A percentile compares a stretch with the other conserved stretches of the same genome.
phyloP scores from a whole-genome alignment of 2,888 invertebrate genomes.

The Caenorhabditis sulstoni region DNA sequence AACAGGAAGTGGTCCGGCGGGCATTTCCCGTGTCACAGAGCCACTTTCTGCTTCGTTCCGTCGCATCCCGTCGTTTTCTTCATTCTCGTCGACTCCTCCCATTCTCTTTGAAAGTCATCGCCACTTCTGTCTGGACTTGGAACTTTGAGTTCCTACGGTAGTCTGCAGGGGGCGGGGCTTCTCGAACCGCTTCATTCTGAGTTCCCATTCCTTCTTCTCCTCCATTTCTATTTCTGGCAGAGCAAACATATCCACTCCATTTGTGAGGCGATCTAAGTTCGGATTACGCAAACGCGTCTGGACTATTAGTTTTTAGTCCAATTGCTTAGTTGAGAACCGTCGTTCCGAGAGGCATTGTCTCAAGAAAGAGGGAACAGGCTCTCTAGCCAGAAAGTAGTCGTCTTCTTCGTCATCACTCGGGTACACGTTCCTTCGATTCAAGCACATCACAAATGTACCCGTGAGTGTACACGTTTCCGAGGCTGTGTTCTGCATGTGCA shows the following conservation, averaged over 20 bases:
- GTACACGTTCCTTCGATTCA: too few species aligned
- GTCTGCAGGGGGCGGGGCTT: slow-evolving; percentile 45
- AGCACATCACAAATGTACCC: too few species aligned
- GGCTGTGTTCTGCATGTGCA: too few species aligned
- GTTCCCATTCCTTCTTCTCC: not conserved
- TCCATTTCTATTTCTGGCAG: slow-evolving; percentile 20
- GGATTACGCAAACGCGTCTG: slow-evolving; percentile 34
- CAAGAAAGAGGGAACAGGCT: too few species aligned
- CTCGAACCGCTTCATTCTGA: slow-evolving; percentile 12
- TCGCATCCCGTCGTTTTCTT: not conserved
- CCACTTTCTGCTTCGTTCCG: slow-evolving; percentile 16
- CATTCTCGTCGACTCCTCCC: slow-evolving; percentile 16
- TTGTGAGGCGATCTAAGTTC: not conserved
- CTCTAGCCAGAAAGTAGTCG: too few species aligned
- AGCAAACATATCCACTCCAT: slow-evolving; percentile 22
- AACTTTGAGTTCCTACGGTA: slow-evolving; percentile 47
- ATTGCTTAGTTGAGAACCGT: too few species aligned
- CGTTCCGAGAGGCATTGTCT: too few species aligned
- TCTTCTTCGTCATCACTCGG: too few species aligned
- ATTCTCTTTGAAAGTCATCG: slow-evolving; percentile 5
- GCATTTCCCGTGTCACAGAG: slow-evolving; percentile 8
- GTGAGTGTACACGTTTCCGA: too few species aligned
- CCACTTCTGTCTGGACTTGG: slow-evolving; percentile 20
- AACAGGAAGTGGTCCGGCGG: slow-evolving; percentile 39
- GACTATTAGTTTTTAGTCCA: not conserved